Conservation (phyloP, 2,888 invertebrate species). For the Stenolophus ochropezus region DNA sequence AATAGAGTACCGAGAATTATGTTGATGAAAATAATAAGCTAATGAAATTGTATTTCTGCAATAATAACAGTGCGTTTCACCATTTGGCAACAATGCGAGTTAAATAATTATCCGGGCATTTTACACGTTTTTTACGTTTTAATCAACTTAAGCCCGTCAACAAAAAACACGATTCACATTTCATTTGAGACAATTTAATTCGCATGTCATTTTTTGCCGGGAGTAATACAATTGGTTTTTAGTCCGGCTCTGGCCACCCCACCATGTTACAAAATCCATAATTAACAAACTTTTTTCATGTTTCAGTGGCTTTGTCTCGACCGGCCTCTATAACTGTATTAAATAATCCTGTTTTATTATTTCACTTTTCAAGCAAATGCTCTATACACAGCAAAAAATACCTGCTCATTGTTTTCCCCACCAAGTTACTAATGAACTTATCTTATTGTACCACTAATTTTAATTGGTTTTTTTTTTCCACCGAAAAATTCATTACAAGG, state of each 20-base stretch:
- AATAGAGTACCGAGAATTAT: too few relatives aligned
- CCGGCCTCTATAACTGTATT: conserved; percentile 29
- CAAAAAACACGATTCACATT: conserved; percentile 35
- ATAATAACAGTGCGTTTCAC: too few relatives aligned
- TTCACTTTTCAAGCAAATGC: conserved; percentile 23
- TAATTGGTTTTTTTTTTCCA: conserved; percentile 18
- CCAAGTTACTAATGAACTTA: conserved; percentile 40
- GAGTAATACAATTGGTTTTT: conserved; percentile 37
- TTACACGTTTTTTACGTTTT: conserved; percentile 21
- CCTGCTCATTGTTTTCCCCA: background rate
- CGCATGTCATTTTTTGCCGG: conserved; percentile 25
- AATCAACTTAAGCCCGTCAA: conserved; percentile 28
- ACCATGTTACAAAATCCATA: conserved; percentile 47
- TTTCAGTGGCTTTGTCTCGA: conserved; percentile 41
- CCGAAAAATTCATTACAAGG: background rate
- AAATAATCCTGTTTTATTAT: conserved; percentile 47
- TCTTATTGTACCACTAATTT: conserved; percentile 36
- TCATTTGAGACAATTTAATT: conserved; percentile 39
- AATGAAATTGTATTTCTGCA: too few relatives aligned
- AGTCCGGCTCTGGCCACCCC: conserved; percentile 12
- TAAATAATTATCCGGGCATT: conserved; percentile 15
- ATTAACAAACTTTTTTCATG: conserved; percentile 51
- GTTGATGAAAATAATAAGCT: too few relatives aligned
- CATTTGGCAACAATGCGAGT: background rate
- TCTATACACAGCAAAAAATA: conserved; percentile 6